These are phyloP conservation scores for Neuroterus valhalla DNA, from an alignment of 1,140 invertebrate genomes.

Conservation along the genomic window DNA sequence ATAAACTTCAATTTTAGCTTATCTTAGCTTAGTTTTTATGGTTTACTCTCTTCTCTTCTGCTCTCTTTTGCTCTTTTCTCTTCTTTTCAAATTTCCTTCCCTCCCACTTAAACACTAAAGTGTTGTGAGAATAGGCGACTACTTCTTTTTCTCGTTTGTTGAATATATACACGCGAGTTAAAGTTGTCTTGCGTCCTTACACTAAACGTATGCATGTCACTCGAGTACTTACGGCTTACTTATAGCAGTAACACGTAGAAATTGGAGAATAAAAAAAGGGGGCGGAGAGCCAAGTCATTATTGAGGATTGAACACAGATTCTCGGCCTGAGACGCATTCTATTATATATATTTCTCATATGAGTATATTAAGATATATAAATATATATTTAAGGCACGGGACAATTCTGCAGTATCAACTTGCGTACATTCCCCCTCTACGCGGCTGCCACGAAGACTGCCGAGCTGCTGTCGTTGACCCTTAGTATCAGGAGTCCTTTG, in stretches of 20 bases:
- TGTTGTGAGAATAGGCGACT: constrained; percentile 53
- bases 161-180: constrained; percentile 64
- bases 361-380: neutral
- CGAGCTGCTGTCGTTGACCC: no score
- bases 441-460: no score
- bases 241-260: constrained; percentile 70
- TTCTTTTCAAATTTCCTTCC: constrained; percentile 25
- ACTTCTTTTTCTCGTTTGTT: constrained; percentile 55
- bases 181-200: constrained; percentile 60
- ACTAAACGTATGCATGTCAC: constrained; percentile 56
- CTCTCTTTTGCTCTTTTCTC: constrained; percentile 26
- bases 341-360: constrained; percentile 3
- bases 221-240: constrained; percentile 56
- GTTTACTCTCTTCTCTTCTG: constrained; percentile 10
- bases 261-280: constrained; percentile 70
- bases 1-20: constrained; percentile 67
- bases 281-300: constrained; percentile 56
- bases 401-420: no score
- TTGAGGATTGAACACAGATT: constrained; percentile 40
- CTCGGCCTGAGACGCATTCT: constrained; percentile 29
- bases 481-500: no score
- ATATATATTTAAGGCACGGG: no score
- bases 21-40: constrained; percentile 48
- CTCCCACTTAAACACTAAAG: neutral
- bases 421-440: no score